Evolutionary conservation across 2,797 vertebrate species (phyloP).

Genomic region (Anguilla pacifica): DNA sequence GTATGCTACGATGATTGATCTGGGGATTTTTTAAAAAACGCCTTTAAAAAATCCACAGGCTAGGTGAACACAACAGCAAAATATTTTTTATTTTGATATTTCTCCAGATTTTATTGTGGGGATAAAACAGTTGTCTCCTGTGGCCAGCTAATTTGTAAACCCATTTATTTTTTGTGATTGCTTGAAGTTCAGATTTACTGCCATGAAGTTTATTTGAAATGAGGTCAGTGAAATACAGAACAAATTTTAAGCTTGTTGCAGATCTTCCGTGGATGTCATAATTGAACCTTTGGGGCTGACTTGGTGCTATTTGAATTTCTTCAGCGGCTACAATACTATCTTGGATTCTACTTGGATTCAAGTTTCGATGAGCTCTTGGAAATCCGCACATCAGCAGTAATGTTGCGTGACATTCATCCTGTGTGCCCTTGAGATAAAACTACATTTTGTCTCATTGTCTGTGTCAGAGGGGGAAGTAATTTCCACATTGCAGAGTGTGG

Average conservation of each 20-base stretch:
- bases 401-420: background rate
- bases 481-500: background rate
- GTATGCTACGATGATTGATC: no score
- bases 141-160: background rate
- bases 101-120: background rate
- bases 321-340: background rate
- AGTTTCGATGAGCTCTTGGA: background rate
- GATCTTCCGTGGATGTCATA: background rate
- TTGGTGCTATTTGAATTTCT: constrained; percentile 5
- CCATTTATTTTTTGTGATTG: constrained; percentile 6
- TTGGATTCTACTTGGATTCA: background rate
- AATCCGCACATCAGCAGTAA: background rate
- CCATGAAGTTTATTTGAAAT: constrained; percentile 5
- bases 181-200: background rate
- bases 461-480: background rate
- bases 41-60: background rate
- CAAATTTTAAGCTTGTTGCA: background rate
- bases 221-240: background rate
- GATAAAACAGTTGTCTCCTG: background rate
- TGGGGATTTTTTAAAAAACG: no score
- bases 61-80: background rate
- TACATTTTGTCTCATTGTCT: background rate
- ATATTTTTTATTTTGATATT: background rate
- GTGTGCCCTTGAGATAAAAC: background rate
- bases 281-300: background rate